Base-by-base conservation (phyloP, 1,140 invertebrate genomes). In the Hylyphantes graminicola region DNA sequence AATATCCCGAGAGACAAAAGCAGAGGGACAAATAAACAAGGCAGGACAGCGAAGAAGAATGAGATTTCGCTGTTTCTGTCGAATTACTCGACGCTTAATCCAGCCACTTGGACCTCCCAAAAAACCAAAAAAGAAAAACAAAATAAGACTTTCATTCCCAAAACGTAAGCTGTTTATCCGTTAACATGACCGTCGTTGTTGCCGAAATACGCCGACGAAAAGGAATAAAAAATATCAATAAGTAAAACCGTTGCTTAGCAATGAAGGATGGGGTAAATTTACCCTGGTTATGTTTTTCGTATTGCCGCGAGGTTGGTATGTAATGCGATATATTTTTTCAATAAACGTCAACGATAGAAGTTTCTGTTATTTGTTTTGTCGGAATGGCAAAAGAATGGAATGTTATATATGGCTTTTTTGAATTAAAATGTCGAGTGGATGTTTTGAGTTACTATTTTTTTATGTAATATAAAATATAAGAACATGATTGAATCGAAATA, bases 21-120 rank as follows among this genome's bases (percentile, higher is more conserved):
- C 68, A 70, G 54, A 70, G 50, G 21, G 50, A 17, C 51, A 70
- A 70, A 53, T 53, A n/a, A 51, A 10, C 68, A 9, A 17, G 21
- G 54, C 72, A 57, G 35, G 48, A 51, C 61, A 21, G 64, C 53
- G 15, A 76, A 76, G 74, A 76, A 76, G 74, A 67, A 78, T 67
- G 76, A 67, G 61, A 65, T 65, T 55, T 78, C 67, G 63, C 67
- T 67, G 76, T 67, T 78, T 19, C 21, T 55, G 50, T 67, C 48
- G 63, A 67, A 78, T 78, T 67, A 67, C 76, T 65, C 67, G 76
- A 78, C 61, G 50, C 59, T 55, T 78, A 78, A 78, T 78, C 76
- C 76, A 64, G 64, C 51, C 76, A 78, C 63, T 78, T 67, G 76
- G 53, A 54, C 13, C n/a, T n/a, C n/a, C n/a, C n/a, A n/a, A n/a